These are phyloP conservation scores for Hofmannophila pseudospretella DNA, from an alignment of 2,888 invertebrate species.

Conservation along the genomic window DNA sequence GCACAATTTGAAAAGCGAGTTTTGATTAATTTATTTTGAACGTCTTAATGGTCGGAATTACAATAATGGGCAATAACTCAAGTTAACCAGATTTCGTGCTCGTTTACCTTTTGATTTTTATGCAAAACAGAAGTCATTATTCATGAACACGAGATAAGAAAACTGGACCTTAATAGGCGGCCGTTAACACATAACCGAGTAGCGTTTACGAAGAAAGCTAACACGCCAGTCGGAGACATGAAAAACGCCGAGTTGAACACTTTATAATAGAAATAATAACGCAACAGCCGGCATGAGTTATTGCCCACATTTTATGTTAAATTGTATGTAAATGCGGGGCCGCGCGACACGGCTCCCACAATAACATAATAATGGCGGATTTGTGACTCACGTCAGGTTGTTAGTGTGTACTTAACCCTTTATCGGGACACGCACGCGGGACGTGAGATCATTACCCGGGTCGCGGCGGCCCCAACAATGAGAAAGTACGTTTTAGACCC, in stretches of 20 bases:
- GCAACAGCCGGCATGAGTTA: slow-evolving; percentile 68
- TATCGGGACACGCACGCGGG: slow-evolving; percentile 74
- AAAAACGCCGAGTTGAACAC: slow-evolving; percentile 64
- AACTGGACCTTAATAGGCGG: slow-evolving; percentile 43
- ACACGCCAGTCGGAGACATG: slow-evolving; percentile 58
- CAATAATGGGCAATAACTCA: slow-evolving; percentile 33
- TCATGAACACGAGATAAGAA: slow-evolving; percentile 37
- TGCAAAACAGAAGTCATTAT: slow-evolving; percentile 45
- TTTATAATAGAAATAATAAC: slow-evolving; percentile 75
- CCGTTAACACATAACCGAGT: slow-evolving; percentile 50
- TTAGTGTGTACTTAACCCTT: slow-evolving; percentile 77
- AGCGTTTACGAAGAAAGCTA: slow-evolving; percentile 35
- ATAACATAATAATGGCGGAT: slow-evolving; percentile 77
- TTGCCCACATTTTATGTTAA: slow-evolving; percentile 76
- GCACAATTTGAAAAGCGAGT: slow-evolving; percentile 34
- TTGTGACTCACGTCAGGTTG: slow-evolving; percentile 77
- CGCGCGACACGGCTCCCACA: slow-evolving; percentile 72
- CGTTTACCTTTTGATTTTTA: slow-evolving; percentile 30
- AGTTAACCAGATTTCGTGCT: slow-evolving; percentile 43
- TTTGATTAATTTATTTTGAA: slow-evolving; percentile 42
- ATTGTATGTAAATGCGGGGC: slow-evolving; percentile 74
- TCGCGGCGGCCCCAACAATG: slow-evolving; percentile 34
- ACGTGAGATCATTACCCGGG: slow-evolving; percentile 74
- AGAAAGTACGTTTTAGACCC: slow-evolving; percentile 14
- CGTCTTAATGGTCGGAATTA: slow-evolving; percentile 33